Base-by-base conservation (phyloP, 2,113 vertebrate species). In the Daubentonia madagascariensis region DNA sequence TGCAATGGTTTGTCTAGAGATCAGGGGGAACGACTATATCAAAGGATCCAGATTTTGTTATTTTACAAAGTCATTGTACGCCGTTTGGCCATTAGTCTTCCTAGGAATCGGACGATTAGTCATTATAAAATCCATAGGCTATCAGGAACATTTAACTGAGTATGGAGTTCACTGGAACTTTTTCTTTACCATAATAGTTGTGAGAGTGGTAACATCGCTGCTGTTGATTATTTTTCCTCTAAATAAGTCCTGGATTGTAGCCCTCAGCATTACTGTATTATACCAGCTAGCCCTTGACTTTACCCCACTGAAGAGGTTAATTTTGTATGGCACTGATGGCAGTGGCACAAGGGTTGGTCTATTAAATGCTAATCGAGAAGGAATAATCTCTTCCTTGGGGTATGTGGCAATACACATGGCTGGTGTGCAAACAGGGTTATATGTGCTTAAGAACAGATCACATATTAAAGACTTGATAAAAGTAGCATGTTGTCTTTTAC, bases 121-220 rank as follows among this genome's bases (percentile, higher is more conserved):
- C 22, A 99, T 99, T 4, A 96, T 99, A 52, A 99, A 99, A 98
- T 99, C 99, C 52, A 86, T 99, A 2, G 99, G 98, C 22, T 99
- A 99, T 97, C 99, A 99, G 0, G 99, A 99, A 94, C 99, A 99
- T 50, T 96, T 99, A 57, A 99, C 99, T 0, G 99, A 99, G 96
- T 99, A 99, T 10, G 99, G 99, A 0, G 98, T 99, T 89, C 99
- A 99, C 97, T 99, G 99, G 99, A 99, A 99, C 98, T 99, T 99
- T 86, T 99, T 99, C 97, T 99, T 99, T 94, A 99, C 99, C 1
- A 94, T 99, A 87, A 99, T 99, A 0, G 87, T 99, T 10, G 99
- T 99, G 45, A 99, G 99, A 97, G 97, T 99, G 37, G 85, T 98
- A 76, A 99, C 99, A 11, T 99, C 99, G 25, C n/a, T 99, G 35